Evolutionary conservation across 1,140 invertebrate species (phyloP).

Genomic region (Oryzaephilus surinamensis): DNA sequence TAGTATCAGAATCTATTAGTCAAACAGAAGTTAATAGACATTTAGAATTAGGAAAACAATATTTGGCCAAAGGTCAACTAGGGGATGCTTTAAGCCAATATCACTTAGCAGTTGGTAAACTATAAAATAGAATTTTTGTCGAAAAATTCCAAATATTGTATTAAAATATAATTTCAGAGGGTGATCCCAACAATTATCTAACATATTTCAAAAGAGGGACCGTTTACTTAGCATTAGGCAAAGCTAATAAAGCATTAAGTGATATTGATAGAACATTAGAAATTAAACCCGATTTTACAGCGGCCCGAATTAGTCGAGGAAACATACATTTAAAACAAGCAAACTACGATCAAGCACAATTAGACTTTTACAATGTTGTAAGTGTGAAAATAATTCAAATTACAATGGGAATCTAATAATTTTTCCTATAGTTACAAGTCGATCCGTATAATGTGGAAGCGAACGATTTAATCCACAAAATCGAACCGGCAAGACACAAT

Average conservation of each 20-base stretch:
- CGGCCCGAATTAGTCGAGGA: constrained; percentile 78
- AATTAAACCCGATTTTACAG: constrained; percentile 87
- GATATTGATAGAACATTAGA: constrained; percentile 90
- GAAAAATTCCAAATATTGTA: neutral
- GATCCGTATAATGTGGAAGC: constrained; percentile 76
- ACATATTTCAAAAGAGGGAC: constrained; percentile 93
- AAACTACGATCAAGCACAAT: constrained; percentile 66
- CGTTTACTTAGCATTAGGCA: constrained; percentile 91
- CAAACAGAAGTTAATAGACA: constrained; percentile 81
- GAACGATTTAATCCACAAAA: constrained; percentile 48
- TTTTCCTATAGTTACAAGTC: constrained; percentile 46
- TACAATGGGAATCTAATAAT: constrained; percentile 3
- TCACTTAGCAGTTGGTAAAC: constrained; percentile 92
- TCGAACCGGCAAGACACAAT: constrained; percentile 55
- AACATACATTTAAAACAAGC: constrained; percentile 85
- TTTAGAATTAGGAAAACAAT: constrained; percentile 83
- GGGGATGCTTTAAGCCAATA: constrained; percentile 95
- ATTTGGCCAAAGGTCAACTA: constrained; percentile 83
- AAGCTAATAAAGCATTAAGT: constrained; percentile 86
- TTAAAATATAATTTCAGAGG: constrained; percentile 54
- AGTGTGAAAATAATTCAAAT: constrained; percentile 37
- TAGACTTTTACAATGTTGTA: constrained; percentile 78
- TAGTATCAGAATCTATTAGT: constrained; percentile 51
- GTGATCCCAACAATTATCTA: constrained; percentile 91
- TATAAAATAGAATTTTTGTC: constrained; percentile 2